Percentiles rank a stretch among this genome's conserved stretches.
These are phyloP conservation scores for Brassicogethes aeneus DNA, from an alignment of 2,888 invertebrate genomes.

Conservation along the genomic window DNA sequence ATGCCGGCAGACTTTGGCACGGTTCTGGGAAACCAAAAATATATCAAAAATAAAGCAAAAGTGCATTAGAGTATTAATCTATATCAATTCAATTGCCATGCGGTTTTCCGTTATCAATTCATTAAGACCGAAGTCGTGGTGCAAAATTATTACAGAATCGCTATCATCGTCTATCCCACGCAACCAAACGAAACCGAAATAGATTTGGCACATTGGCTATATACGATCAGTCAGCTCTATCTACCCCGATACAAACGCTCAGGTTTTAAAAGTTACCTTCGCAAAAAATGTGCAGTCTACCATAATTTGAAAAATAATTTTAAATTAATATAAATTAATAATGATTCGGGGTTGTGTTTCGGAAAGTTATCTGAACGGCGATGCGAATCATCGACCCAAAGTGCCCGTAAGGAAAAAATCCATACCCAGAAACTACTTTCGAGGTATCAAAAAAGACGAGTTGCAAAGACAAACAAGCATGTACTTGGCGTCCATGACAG, in stretches of 20 bases:
- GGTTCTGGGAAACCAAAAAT: too few relatives aligned
- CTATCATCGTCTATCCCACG: conserved; percentile 9
- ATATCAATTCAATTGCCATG: too few relatives aligned
- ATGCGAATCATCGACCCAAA: conserved; percentile 13
- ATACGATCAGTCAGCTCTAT: conserved; percentile 17
- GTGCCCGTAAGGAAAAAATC: conserved; percentile 33
- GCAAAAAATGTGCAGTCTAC: too few relatives aligned
- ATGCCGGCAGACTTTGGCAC: too few relatives aligned
- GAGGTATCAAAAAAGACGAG: conserved; percentile 70
- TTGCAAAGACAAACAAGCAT: conserved; percentile 64
- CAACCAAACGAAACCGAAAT: conserved; percentile 30
- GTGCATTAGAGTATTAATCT: too few relatives aligned
- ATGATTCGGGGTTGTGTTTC: conserved; percentile 27
- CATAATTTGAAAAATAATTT: background rate
- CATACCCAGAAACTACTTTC: conserved; percentile 56
- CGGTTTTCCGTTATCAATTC: too few relatives aligned
- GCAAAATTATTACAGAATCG: background rate
- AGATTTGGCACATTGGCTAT: conserved; percentile 32
- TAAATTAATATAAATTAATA: conserved; percentile 5
- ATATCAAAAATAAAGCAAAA: too few relatives aligned
- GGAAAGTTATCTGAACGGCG: conserved; percentile 22
- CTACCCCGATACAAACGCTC: conserved; percentile 17
- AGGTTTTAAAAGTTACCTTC: conserved; percentile 1
- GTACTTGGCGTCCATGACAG: conserved; percentile 72
- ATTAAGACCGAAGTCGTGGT: too few relatives aligned